A percentile compares a stretch with the other conserved stretches of the same genome.
Conservation (phyloP, 2,113 vertebrate genomes). For the Solea senegalensis region DNA sequence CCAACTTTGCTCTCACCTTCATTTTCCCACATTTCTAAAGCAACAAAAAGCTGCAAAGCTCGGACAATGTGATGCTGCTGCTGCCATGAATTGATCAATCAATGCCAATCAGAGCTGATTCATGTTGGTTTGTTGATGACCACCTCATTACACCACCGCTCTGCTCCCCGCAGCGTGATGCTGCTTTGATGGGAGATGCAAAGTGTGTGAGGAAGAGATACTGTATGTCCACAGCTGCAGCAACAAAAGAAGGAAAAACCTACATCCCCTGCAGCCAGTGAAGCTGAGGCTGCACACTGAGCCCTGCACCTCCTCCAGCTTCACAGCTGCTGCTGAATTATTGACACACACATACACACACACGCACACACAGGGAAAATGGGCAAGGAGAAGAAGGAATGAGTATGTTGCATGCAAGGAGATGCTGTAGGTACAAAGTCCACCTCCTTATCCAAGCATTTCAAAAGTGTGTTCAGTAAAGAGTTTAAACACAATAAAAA, state of each 20-base stretch:
- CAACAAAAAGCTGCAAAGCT: not conserved
- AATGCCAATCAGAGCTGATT: not conserved
- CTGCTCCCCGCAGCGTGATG: not conserved
- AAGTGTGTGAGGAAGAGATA: not conserved
- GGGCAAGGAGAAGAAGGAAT: not conserved
- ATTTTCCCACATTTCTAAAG: not conserved
- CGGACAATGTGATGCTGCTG: too few species aligned
- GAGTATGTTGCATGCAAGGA: constrained; percentile 2
- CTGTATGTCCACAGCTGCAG: constrained; percentile 5
- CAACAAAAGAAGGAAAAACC: constrained; percentile 3
- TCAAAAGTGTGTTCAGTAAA: too few species aligned
- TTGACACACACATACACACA: constrained; percentile 36
- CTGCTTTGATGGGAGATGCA: not conserved
- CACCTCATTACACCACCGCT: not conserved
- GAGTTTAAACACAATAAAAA: too few species aligned
- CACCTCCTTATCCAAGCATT: not conserved
- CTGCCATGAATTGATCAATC: too few species aligned
- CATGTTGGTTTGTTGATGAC: not conserved
- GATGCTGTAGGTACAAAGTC: not conserved
- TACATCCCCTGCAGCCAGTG: constrained; percentile 16
- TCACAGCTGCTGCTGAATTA: constrained; percentile 36
- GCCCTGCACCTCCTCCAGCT: constrained; percentile 19
- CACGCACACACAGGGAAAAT: constrained; percentile 4
- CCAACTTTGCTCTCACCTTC: not conserved
- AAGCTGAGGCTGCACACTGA: constrained; percentile 10